phyloP scores from a whole-genome alignment of 2,888 invertebrate genomes.

The Eledona agricola region DNA sequence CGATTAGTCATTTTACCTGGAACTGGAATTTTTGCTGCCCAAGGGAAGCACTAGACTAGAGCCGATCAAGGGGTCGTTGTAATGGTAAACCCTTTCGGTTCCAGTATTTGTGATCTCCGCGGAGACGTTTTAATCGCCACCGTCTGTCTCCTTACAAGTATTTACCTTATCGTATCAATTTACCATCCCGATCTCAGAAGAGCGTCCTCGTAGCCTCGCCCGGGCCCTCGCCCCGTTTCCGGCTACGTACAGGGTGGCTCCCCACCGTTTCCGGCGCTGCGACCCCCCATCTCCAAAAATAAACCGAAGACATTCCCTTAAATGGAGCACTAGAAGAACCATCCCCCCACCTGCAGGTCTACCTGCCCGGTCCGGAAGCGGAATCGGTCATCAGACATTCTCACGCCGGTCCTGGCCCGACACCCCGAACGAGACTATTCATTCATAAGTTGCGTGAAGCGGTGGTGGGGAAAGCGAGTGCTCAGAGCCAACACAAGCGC shows the following conservation, averaged over 20 bases:
- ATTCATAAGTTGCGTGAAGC: slow-evolving; percentile 63
- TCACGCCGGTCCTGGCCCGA: slow-evolving; percentile 36
- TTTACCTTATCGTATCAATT: slow-evolving; percentile 24
- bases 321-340: slow-evolving; percentile 1
- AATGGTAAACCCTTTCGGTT: too few species aligned
- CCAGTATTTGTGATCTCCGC: too few species aligned
- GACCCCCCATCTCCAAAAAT: not conserved
- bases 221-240: slow-evolving; percentile 57
- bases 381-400: slow-evolving; percentile 26
- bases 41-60: too few species aligned
- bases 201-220: slow-evolving; percentile 49
- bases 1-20: too few species aligned
- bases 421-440: slow-evolving; percentile 63
- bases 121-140: too few species aligned
- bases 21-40: too few species aligned
- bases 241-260: slow-evolving; percentile 59
- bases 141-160: slow-evolving; percentile 3
- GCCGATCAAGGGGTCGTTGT: too few species aligned
- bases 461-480: slow-evolving; percentile 53
- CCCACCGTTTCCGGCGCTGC: slow-evolving; percentile 56
- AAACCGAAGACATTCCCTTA: not conserved
- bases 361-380: slow-evolving; percentile 24
- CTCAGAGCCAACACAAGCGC: slow-evolving; percentile 43
- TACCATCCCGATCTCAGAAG: slow-evolving; percentile 5
- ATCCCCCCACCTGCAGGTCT: slow-evolving; percentile 19